These are phyloP conservation scores for Capromys pilorides DNA, from an alignment of 2,797 vertebrate genomes.

Conservation along the genomic window DNA sequence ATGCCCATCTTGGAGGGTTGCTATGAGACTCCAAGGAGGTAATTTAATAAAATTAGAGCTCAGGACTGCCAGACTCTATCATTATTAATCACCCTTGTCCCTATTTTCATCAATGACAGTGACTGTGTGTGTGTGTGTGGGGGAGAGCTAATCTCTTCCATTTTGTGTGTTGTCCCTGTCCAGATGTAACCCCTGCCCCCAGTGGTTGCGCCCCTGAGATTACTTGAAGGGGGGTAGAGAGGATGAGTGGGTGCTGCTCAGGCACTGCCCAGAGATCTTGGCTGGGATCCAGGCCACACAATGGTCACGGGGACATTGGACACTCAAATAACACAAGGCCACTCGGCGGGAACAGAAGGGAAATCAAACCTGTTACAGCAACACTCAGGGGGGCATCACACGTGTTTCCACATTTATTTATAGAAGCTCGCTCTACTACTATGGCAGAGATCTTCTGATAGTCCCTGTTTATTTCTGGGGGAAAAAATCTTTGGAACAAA, in stretches of 20 bases:
- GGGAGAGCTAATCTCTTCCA: fast-evolving
- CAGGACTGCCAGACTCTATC: fast-evolving
- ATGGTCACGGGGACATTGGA: conserved; percentile 29
- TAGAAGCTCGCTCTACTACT: not conserved
- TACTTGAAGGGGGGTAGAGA: not conserved
- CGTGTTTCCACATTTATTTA: conserved; percentile 60
- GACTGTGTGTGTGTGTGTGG: too few species aligned
- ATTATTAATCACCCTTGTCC: fast-evolving
- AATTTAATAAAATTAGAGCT: not conserved
- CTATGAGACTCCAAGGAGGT: not conserved
- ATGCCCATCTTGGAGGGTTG: not conserved
- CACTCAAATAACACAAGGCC: conserved; percentile 53
- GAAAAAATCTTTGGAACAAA: not conserved
- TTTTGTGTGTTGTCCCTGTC: not conserved
- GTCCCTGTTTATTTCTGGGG: conserved; percentile 24
- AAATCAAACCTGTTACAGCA: not conserved
- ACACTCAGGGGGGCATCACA: not conserved
- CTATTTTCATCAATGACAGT: not conserved
- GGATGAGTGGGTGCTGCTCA: fast-evolving
- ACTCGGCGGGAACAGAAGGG: not conserved
- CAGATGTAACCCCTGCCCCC: fast-evolving
- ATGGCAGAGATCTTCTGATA: not conserved
- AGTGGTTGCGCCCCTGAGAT: fast-evolving
- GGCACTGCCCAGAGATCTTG: conserved; percentile 43
- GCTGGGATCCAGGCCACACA: conserved; percentile 60